These are phyloP conservation scores for Tokudaia tokunoshimensis DNA, from an alignment of 2,797 vertebrate species.

Conservation along the genomic window DNA sequence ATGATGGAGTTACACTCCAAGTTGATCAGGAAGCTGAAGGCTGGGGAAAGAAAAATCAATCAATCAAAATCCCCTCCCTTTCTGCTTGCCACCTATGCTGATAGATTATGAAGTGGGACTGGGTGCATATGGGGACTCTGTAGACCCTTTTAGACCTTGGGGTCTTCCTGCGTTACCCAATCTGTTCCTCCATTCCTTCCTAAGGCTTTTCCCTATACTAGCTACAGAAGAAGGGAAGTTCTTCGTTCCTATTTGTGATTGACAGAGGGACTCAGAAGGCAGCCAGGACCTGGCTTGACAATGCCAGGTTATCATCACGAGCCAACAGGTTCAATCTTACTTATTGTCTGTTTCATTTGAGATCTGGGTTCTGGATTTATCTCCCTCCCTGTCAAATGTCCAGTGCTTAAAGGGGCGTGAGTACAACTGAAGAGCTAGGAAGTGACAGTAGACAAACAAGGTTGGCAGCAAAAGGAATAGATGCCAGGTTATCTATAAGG, in stretches of 20 bases:
- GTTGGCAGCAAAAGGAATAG: neutral
- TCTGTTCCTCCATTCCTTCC: neutral
- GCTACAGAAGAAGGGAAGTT: neutral
- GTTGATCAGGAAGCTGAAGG: slow-evolving; percentile 7
- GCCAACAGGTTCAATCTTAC: neutral
- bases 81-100: neutral
- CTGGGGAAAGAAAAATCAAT: neutral
- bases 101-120: neutral
- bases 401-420: neutral
- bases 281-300: neutral
- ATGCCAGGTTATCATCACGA: neutral
- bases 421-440: no score
- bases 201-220: neutral
- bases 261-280: neutral
- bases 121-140: neutral
- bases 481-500: neutral
- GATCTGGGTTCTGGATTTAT: neutral
- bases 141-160: neutral
- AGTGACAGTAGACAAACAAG: neutral
- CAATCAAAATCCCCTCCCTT: neutral
- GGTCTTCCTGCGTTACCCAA: neutral
- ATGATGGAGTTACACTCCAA: neutral
- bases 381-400: neutral
- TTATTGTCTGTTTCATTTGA: neutral
- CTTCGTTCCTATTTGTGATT: neutral